These are phyloP conservation scores for Drosophila algonquin DNA, from an alignment of 2,888 invertebrate genomes.

Conservation along the genomic window DNA sequence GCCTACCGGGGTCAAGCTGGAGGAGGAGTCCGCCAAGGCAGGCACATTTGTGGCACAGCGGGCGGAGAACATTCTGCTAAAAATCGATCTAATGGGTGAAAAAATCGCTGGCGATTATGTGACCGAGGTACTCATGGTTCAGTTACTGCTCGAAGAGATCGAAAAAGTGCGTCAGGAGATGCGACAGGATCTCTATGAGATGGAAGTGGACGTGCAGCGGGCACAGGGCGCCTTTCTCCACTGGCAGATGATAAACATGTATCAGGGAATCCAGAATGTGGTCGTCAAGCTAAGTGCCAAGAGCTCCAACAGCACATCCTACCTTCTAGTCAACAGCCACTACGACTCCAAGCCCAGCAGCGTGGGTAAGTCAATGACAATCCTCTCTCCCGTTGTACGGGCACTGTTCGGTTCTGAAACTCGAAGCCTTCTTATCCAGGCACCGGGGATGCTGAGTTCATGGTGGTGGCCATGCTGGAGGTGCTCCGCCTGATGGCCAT, in stretches of 20 bases:
- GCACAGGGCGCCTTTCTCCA: slow-evolving; percentile 77
- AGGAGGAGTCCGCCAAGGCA: slow-evolving; percentile 68
- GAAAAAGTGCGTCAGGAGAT: slow-evolving; percentile 64
- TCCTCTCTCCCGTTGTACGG: neutral
- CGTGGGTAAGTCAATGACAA: slow-evolving; percentile 85
- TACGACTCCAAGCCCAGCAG: slow-evolving; percentile 95
- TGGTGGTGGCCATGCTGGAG: slow-evolving; percentile 87
- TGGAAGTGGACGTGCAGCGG: slow-evolving; percentile 80
- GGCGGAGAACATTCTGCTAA: slow-evolving; percentile 86
- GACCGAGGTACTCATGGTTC: slow-evolving; percentile 88
- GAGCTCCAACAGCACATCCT: slow-evolving; percentile 70
- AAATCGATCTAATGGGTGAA: slow-evolving; percentile 88
- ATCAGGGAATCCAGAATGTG: slow-evolving; percentile 82
- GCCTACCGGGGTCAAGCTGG: slow-evolving; percentile 67
- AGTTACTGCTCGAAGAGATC: slow-evolving; percentile 82
- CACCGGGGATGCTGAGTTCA: slow-evolving; percentile 87
- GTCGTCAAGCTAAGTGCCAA: slow-evolving; percentile 80
- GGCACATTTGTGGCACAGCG: slow-evolving; percentile 88
- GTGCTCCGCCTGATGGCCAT: slow-evolving; percentile 84
- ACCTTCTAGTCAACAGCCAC: slow-evolving; percentile 92
- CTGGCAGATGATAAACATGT: slow-evolving; percentile 76
- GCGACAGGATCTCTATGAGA: slow-evolving; percentile 70
- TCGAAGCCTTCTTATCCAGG: slow-evolving; percentile 65
- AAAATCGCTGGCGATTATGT: slow-evolving; percentile 89
- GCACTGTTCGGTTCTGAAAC: no score